phyloP scores from a whole-genome alignment of 2,888 invertebrate genomes.

The Stenchaetothrips biformis region DNA sequence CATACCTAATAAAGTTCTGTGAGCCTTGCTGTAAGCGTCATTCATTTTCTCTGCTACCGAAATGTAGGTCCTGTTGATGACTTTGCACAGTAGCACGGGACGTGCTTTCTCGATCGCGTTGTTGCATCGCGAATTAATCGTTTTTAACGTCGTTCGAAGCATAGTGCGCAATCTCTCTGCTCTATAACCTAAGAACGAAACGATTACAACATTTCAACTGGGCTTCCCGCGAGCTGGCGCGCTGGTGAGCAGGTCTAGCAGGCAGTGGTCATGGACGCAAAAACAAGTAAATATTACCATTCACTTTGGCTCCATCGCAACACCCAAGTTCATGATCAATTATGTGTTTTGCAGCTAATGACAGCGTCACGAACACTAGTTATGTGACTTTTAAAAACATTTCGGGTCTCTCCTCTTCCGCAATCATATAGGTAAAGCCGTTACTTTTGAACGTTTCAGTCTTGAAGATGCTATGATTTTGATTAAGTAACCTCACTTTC shows the following conservation, averaged over 20 bases:
- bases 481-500: not conserved
- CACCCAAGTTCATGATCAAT: not conserved
- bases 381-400: not conserved
- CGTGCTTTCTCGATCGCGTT: not conserved
- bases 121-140: not conserved
- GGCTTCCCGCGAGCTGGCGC: too few species aligned
- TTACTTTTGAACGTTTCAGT: not conserved
- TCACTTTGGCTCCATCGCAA: not conserved
- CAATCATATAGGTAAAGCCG: not conserved
- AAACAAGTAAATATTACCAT: slow-evolving; percentile 19
- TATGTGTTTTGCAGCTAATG: not conserved
- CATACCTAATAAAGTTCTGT: slow-evolving; percentile 9
- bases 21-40: not conserved
- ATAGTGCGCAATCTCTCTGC: not conserved
- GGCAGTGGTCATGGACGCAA: slow-evolving; percentile 12
- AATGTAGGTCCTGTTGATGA: not conserved
- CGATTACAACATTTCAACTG: too few species aligned
- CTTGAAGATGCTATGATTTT: not conserved
- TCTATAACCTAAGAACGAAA: too few species aligned
- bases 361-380: not conserved
- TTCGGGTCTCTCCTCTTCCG: not conserved
- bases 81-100: not conserved
- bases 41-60: slow-evolving; percentile 1
- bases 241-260: not conserved
- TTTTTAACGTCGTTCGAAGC: not conserved